Percentiles rank a stretch among this genome's conserved stretches.
These are phyloP conservation scores for Gila orcuttii DNA, from an alignment of 2,113 vertebrate genomes.

Conservation along the genomic window DNA sequence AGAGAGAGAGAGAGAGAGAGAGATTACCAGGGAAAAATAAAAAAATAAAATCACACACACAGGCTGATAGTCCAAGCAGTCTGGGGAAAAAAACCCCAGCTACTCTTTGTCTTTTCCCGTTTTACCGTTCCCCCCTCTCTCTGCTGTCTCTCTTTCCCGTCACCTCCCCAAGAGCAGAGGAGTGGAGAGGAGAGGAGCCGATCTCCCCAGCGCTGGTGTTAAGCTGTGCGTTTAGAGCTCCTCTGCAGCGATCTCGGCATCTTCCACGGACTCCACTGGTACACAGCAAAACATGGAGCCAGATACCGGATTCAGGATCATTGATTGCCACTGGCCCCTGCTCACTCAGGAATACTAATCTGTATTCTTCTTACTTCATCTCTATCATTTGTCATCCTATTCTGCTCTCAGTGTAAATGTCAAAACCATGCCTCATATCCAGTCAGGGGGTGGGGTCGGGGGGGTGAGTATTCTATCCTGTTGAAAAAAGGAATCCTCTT, in stretches of 20 bases:
- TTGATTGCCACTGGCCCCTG: conserved; percentile 18
- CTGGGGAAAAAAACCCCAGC: neutral
- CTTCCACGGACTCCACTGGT: conserved; percentile 39
- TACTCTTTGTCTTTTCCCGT: conserved; percentile 28
- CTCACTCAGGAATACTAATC: neutral
- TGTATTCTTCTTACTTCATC: conserved; percentile 22
- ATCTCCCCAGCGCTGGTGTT: conserved; percentile 47
- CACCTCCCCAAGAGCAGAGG: conserved; percentile 51
- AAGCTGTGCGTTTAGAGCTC: conserved; percentile 54
- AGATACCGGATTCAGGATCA: conserved; percentile 49
- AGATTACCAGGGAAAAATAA: conserved; percentile 4
- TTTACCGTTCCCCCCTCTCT: conserved; percentile 45
- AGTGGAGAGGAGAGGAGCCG: conserved; percentile 47
- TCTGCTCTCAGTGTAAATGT: conserved; percentile 35
- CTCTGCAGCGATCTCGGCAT: conserved; percentile 56
- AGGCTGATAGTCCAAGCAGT: conserved; percentile 47
- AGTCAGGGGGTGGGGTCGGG: neutral
- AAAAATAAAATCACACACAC: neutral
- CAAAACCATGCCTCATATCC: conserved; percentile 13
- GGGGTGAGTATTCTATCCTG: neutral
- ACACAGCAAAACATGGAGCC: conserved; percentile 42
- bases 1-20: conserved; percentile 36
- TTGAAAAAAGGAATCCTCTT: conserved; percentile 32
- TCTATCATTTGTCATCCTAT: conserved; percentile 2
- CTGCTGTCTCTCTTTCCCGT: conserved; percentile 48